phyloP scores from a whole-genome alignment of 2,888 invertebrate genomes.

The Hemistola chrysoprasaria region DNA sequence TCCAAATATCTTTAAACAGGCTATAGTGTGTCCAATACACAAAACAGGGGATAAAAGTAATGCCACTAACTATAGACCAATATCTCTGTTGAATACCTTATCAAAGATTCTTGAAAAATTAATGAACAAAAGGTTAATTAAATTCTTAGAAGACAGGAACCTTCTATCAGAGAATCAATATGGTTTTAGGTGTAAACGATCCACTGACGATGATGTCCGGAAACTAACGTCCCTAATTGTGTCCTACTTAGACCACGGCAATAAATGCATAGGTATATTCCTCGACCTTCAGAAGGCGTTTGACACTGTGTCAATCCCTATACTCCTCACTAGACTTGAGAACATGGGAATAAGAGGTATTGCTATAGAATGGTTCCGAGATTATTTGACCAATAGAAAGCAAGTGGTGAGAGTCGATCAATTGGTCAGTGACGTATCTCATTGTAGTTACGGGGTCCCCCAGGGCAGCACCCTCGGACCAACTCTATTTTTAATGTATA shows the following conservation, averaged over 20 bases:
- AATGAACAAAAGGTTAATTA: neutral
- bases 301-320: no score
- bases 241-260: neutral
- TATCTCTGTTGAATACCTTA: conserved; percentile 17
- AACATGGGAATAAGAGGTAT: no score
- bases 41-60: conserved; percentile 20
- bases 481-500: neutral
- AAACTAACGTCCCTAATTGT: neutral
- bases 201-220: neutral
- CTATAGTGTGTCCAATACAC: conserved; percentile 19
- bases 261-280: neutral
- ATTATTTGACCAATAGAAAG: no score
- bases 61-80: conserved; percentile 27
- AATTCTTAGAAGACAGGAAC: neutral
- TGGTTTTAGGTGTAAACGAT: neutral
- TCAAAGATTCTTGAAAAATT: conserved; percentile 24
- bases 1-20: conserved; percentile 19
- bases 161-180: neutral
- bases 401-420: no score
- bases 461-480: neutral
- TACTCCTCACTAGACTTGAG: no score
- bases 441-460: no score
- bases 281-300: neutral
- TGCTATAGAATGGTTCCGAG: no score
- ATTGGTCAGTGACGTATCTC: no score